Evolutionary conservation across 2,797 vertebrate genomes (phyloP), one percentile per base, ranked within the genome.

Genomic region (Lepus oiostolus): DNA sequence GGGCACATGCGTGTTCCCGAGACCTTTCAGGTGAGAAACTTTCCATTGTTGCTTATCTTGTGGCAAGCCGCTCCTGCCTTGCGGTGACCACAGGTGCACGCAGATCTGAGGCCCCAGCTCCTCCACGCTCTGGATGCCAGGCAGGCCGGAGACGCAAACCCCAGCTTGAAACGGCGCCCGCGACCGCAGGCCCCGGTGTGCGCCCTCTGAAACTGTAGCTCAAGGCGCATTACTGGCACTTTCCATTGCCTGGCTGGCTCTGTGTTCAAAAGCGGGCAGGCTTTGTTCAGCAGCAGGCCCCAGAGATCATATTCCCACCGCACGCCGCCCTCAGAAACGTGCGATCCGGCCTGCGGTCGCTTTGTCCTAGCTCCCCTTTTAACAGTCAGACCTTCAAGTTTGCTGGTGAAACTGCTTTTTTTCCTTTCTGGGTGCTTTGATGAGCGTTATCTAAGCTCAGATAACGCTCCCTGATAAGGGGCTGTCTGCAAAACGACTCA

Each of bases 41-140:
- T 98, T 98, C 98, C 98, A 98, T 98, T 98, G 98, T 97, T 95
- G 98, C 92, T 98, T 98, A 98, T 98, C 98, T 98, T 80, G 83
- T 42, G 94, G 97, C 95, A 63, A 97, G 98, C 98, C 97, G 67
- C 97, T 96, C 88, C 92, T 60, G 12, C 68, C 85, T 21, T 28
- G 81, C 90, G 70, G 95, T 76, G 82, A 96, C 87, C 52, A 95
- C 98, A 98, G 97, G 97, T 98, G 98, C 94, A 94, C 94, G 60
- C 97, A 93, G 97, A 97, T 97, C 95, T 94, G 97, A 88, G 97
- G 97, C 97, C 96, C 87, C 38, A 98, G 98, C 97, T 98, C 98
- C 98, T 98, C 98, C 98, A 98, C 95, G 97, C 95, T 97, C 97
- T 94, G 84, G 96, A 97, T 98, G 98, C 97, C 97, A 98, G 94